phyloP scores from a whole-genome alignment of 35 echinoderm and acorn worm species.

The Chiridota heheva region DNA sequence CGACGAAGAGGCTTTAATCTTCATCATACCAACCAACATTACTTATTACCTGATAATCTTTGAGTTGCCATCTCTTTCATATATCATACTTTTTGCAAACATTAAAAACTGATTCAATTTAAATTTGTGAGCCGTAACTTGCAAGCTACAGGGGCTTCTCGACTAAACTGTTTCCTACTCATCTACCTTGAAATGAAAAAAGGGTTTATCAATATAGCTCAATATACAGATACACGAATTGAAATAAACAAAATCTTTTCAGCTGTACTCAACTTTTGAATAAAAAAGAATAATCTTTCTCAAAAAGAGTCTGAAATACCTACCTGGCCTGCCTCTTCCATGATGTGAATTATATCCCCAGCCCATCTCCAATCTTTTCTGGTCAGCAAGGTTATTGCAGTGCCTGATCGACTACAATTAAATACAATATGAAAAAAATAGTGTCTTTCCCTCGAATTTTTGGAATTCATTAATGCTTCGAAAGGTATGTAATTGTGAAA shows the following conservation, averaged over 20 bases:
- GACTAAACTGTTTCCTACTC: background rate
- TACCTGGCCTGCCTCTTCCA: conserved; percentile 96
- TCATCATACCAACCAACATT: no score
- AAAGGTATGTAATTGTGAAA: no score
- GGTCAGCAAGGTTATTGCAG: conserved; percentile 90
- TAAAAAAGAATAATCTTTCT: background rate
- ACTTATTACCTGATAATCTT: no score
- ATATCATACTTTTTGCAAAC: no score
- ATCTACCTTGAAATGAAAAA: background rate
- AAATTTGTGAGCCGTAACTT: background rate
- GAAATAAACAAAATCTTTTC: background rate
- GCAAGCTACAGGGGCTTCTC: no score
- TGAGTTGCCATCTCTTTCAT: no score
- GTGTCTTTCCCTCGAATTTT: no score
- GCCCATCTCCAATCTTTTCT: conserved; percentile 90
- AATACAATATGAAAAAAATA: conserved; percentile 2
- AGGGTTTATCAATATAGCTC: background rate
- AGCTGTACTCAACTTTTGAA: background rate
- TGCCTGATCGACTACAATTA: conserved; percentile 71
- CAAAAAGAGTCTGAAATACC: no score
- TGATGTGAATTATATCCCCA: conserved; percentile 86
- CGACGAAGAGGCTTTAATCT: no score
- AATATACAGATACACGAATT: background rate
- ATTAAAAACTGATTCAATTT: no score
- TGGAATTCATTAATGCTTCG: no score